Base-by-base conservation (phyloP, 1,140 invertebrate genomes). In the Goniozus legneri region DNA sequence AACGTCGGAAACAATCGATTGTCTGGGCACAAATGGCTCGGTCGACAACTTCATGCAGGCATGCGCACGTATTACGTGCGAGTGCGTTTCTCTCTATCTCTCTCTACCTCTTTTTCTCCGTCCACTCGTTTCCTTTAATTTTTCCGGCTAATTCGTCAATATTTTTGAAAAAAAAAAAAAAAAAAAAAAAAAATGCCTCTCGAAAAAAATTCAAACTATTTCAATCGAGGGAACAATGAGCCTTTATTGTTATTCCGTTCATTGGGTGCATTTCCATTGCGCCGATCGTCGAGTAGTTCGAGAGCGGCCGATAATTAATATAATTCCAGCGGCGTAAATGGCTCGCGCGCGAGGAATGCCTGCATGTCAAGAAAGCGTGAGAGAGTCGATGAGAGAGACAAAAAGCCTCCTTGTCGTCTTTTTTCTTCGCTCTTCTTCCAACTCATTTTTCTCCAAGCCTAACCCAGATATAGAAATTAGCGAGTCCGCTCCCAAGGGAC, bases 1-100 rank as follows among this genome's bases (percentile, higher is more conserved):
- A 54, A 54, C 52, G 52, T 54, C 52, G 52, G 52, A 54, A 54
- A 50, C 43, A 42, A 54, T 54, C 52, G 48, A 50, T 54, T 54
- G 48, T 50, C 52, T 37, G 42, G 16, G 33, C 52, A 46, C 52
- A 46, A 50, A 46, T 50, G 52, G 48, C 39, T 50, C 42, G 18
- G 27, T 34, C 33, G 47, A 33, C 43, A 45, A 54, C 42, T 42
- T 45, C 27, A 22, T 37, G 34, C 16, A 38, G 22, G 38, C 52
- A 50, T 54, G 52, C 48, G 52, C 48, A 19, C 8, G n/a, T 32
- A 31, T 33, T 33, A 6, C 32, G 8, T 13, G 14, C 32, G n/a
- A n/a, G n/a, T n/a, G n/a, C n/a, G n/a, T n/a, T n/a, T n/a, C n/a
- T n/a, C n/a, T n/a, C n/a, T n/a, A 27, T 12, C 12, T 7, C 24